phyloP scores from a whole-genome alignment of 2,888 invertebrate genomes.

The Plutella xylostella region DNA sequence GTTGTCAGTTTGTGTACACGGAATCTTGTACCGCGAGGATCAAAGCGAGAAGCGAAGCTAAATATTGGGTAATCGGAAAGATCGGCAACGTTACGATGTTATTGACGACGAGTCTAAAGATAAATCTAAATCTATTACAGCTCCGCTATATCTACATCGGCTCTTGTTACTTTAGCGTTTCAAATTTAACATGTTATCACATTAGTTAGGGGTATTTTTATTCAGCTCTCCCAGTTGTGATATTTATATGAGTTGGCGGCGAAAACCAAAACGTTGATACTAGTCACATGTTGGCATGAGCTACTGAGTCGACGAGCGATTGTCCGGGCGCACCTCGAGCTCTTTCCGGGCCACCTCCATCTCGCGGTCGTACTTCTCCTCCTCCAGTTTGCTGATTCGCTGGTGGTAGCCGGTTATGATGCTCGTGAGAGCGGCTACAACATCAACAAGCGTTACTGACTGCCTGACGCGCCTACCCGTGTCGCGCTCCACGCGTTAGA shows the following conservation, averaged over 20 bases:
- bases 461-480: background rate
- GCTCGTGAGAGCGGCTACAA: slow-evolving; percentile 76
- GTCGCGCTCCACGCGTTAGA: slow-evolving; percentile 20
- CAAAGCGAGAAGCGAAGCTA: slow-evolving; percentile 66
- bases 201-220: slow-evolving; percentile 54
- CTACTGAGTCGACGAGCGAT: slow-evolving; percentile 61
- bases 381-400: slow-evolving; percentile 85
- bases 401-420: slow-evolving; percentile 83
- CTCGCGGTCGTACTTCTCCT: slow-evolving; percentile 98
- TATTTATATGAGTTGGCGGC: slow-evolving; percentile 48
- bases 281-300: slow-evolving; percentile 65
- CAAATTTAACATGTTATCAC: slow-evolving; percentile 58
- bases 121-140: slow-evolving; percentile 40
- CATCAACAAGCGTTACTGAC: slow-evolving; percentile 55
- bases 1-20: slow-evolving; percentile 29
- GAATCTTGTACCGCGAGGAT: slow-evolving; percentile 20
- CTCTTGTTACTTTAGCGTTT: slow-evolving; percentile 60
- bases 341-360: slow-evolving; percentile 95
- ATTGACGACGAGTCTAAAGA: slow-evolving; percentile 46
- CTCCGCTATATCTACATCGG: slow-evolving; percentile 47
- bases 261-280: slow-evolving; percentile 55
- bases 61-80: slow-evolving; percentile 43
- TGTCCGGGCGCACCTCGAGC: slow-evolving; percentile 84
- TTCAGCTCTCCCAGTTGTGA: slow-evolving; percentile 47
- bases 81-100: slow-evolving; percentile 39